Evolutionary conservation across 2,113 vertebrate genomes (phyloP).

Genomic region (Astur gentilis): DNA sequence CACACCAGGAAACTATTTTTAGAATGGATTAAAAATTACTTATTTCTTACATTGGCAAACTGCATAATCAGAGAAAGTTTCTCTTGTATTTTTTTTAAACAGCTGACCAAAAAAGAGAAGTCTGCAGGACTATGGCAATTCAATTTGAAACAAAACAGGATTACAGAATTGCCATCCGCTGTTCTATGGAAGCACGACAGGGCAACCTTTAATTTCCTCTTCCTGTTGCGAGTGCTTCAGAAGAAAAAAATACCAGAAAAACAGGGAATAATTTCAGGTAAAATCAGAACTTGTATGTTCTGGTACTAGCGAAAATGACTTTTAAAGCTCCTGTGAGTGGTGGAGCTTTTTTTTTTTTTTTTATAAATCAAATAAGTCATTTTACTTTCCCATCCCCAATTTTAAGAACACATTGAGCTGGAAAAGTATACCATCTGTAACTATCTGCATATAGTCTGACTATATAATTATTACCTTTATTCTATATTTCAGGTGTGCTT

Average conservation of each 20-base stretch:
- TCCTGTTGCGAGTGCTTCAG: neutral
- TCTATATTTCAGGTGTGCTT: neutral
- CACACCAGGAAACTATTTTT: neutral
- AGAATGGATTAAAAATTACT: conserved; percentile 18
- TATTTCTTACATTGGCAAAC: neutral
- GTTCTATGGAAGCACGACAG: neutral
- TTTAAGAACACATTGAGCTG: neutral
- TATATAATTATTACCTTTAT: neutral
- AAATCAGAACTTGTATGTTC: neutral
- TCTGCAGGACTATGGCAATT: neutral
- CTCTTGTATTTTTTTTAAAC: neutral
- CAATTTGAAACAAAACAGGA: neutral
- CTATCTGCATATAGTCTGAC: neutral
- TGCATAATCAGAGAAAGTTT: neutral
- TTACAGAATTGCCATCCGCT: neutral
- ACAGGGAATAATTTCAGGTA: neutral
- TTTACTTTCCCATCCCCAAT: neutral
- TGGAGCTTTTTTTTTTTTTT: neutral
- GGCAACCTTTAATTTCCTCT: conserved; percentile 5
- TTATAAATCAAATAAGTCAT: neutral
- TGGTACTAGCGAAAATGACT: neutral
- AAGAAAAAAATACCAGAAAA: neutral
- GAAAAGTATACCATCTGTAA: neutral
- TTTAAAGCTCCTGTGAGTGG: neutral
- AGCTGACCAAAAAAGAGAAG: neutral